Evolutionary conservation across 1,140 invertebrate genomes (phyloP), one percentile per base, ranked within the genome.

Genomic region (Diplogasteroides magnus): DNA sequence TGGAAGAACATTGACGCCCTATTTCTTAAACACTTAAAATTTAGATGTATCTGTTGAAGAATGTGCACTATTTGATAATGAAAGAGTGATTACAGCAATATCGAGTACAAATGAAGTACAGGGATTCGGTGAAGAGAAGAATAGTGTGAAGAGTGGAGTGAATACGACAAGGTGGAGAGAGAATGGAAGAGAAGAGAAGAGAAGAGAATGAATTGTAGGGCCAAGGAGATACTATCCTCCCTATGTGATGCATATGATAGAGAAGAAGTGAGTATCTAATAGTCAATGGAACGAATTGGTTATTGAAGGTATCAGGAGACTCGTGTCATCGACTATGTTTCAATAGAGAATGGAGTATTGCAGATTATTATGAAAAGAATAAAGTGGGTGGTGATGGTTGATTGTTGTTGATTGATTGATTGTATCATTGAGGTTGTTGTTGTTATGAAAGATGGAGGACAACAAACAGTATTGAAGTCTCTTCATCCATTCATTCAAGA

Each of bases 291-390:
- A 48, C 19, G 37, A 11, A 6, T 48, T 48, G 6, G 6, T 48
- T 19, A n/a, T 48, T 48, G 6, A 6, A 48, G 37, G 37, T 78
- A 13, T 61, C 72, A 26, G 79, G 79, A 2, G 76, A 78, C 65
- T 65, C 77, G 13, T 82, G 79, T 58, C 64, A 69, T 64, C 66
- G 70, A 14, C 61, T 81, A 15, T 81, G 79, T 60, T 66, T 57
- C 61, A 67, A 61, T 27, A 56, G 67, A 61, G 78, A 82, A 62
- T 81, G 71, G 64, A 64, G 77, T 1, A 64, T 81, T n/a, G 67
- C 68, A 15, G 78, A 82, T 58, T 81, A 78, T 25, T 71, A 77
- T 55, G 73, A 80, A 59, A 77, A 74, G 2, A 63, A 69, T 61
- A 81, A 81, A 48, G 68, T 72, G 37, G 19, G 78, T 79, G 14